Base-by-base conservation (phyloP, 2,113 vertebrate genomes). In the Zeus faber region DNA sequence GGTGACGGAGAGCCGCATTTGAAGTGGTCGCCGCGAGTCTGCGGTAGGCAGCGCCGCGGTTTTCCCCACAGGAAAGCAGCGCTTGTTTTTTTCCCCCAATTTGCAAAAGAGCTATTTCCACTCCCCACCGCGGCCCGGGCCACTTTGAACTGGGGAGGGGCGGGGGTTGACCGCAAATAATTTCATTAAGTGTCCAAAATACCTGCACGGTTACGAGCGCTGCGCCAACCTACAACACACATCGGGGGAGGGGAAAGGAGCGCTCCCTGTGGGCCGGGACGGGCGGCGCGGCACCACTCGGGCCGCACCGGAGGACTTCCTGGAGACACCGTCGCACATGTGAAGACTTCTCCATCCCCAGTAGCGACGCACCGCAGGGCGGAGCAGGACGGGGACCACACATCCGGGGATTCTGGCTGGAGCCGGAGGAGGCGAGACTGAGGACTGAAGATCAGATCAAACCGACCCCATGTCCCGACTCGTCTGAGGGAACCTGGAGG, bases 101-200 rank as follows among this genome's bases (percentile, higher is more conserved):
- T 83, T 35, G 71, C 76, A 80, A 70, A 79, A 81, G 74, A 74
- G 67, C 61, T 76, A 81, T 54, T 54, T 74, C 74, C 76, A 68
- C 61, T n/a, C n/a, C 76, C 77, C 53, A 63, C 66, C 65, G 77
- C 72, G 73, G 69, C 49, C 68, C 49, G 43, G 70, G 48, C 54
- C 29, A 40, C 83, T 89, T 87, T 88, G 81, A 85, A 85, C 81
- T 86, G 62, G 33, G 66, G 68, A 69, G 74, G 75, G 51, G 67
- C n/a, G n/a, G n/a, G n/a, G n/a, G n/a, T n/a, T 61, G 78, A 65
- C 70, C 76, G 62, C 81, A 82, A 82, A 86, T 85, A 33, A 69
- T 83, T 87, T 86, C 85, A 90, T 88, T 83, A 89, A 87, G 79
- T 87, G 77, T 69, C 77, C 71, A 71, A 69, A 79, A 77, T 70